These are phyloP conservation scores for Lagopus muta DNA, from an alignment of 2,113 vertebrate genomes.

Conservation along the genomic window DNA sequence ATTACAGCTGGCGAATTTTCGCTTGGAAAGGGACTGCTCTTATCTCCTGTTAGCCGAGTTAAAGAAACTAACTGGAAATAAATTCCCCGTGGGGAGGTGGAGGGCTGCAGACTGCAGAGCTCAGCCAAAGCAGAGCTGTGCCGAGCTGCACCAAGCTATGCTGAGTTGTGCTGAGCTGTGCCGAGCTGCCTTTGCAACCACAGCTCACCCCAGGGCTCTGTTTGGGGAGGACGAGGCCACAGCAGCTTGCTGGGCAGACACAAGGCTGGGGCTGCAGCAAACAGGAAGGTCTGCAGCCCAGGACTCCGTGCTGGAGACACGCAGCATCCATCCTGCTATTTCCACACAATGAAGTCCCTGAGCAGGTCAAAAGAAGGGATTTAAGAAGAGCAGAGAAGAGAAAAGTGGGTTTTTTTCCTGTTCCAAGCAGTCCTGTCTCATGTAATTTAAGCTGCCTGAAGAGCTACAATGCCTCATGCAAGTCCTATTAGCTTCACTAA, in stretches of 20 bases:
- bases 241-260: too few relatives aligned
- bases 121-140: not conserved
- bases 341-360: not conserved
- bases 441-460: slow-evolving; percentile 57
- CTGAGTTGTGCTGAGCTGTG: too few relatives aligned
- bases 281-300: not conserved
- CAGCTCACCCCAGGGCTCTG: too few relatives aligned
- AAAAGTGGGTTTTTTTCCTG: slow-evolving; percentile 46
- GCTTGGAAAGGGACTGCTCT: not conserved
- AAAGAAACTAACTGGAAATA: not conserved
- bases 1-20: not conserved
- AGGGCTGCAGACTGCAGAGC: not conserved
- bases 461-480: slow-evolving; percentile 60
- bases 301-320: too few relatives aligned
- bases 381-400: slow-evolving; percentile 19
- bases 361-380: not conserved
- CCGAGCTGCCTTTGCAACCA: too few relatives aligned
- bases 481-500: slow-evolving; percentile 72
- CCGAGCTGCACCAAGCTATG: not conserved
- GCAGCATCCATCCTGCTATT: not conserved
- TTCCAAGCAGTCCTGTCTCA: slow-evolving; percentile 36
- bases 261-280: too few relatives aligned
- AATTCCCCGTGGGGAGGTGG: not conserved
- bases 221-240: too few relatives aligned
- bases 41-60: not conserved